These are phyloP conservation scores for Saguinus midas DNA, from an alignment of 2,113 vertebrate genomes.

Conservation along the genomic window DNA sequence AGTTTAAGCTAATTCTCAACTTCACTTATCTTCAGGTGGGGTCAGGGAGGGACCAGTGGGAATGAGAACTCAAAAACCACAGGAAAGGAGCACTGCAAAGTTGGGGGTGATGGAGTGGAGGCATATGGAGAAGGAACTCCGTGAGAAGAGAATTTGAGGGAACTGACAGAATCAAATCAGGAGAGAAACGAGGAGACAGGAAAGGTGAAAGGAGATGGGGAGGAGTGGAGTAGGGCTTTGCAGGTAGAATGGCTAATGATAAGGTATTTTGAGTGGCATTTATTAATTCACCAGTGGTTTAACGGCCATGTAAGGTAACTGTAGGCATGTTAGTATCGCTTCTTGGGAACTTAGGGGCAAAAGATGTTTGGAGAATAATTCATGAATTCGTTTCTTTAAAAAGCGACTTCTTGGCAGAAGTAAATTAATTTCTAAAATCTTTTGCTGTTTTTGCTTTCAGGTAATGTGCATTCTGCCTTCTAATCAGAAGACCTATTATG, in stretches of 20 bases:
- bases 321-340: not conserved
- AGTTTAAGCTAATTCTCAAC: not conserved
- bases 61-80: not conserved
- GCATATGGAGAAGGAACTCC: not conserved
- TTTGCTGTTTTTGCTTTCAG: slow-evolving; percentile 51
- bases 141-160: not conserved
- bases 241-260: not conserved
- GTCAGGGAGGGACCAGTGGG: not conserved
- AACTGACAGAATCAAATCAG: not conserved
- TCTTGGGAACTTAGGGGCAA: not conserved
- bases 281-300: not conserved
- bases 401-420: not conserved
- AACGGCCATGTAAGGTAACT: not conserved
- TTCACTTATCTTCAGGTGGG: not conserved
- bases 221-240: not conserved
- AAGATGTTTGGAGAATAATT: not conserved
- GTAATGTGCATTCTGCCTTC: slow-evolving; percentile 82
- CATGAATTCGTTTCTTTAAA: not conserved
- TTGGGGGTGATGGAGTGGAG: too few relatives aligned
- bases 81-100: too few relatives aligned
- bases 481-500: slow-evolving; percentile 73
- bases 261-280: not conserved
- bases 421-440: not conserved
- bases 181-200: not conserved
- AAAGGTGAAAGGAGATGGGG: not conserved